Evolutionary conservation across 2,888 invertebrate genomes (phyloP).

Genomic region (Spilarctia lutea): DNA sequence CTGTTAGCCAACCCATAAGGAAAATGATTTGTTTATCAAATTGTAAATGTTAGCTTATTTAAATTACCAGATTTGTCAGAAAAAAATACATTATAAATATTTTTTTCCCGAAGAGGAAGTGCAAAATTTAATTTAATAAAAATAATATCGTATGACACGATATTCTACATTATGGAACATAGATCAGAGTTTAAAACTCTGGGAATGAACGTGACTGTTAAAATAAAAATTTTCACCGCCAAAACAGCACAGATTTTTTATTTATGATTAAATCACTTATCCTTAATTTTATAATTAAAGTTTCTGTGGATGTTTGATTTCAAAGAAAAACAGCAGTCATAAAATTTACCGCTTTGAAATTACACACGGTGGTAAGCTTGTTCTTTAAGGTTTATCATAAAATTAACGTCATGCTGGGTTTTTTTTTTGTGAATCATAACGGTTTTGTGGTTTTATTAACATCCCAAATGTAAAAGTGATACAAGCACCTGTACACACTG

Average conservation of each 20-base stretch:
- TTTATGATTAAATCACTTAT: background rate
- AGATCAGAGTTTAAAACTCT: background rate
- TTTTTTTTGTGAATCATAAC: conserved; percentile 9
- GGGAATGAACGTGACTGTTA: background rate
- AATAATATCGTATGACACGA: no score
- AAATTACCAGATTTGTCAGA: no score
- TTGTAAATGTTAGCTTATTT: no score
- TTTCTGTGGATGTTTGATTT: conserved; percentile 18
- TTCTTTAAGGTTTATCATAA: background rate
- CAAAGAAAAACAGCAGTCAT: conserved; percentile 40
- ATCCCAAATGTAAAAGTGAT: background rate
- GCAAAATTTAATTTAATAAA: no score
- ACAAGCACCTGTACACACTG: background rate
- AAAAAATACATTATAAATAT: background rate
- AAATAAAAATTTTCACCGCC: background rate
- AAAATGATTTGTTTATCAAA: background rate
- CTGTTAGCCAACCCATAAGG: background rate
- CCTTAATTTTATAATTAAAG: background rate
- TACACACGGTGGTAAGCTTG: background rate
- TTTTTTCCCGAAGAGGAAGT: background rate
- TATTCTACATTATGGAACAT: background rate
- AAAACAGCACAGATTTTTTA: background rate
- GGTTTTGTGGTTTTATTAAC: conserved; percentile 3
- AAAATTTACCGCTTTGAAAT: conserved; percentile 7
- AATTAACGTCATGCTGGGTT: background rate